These are phyloP conservation scores for Danio tinwini DNA, from an alignment of 2,797 vertebrate species.

Conservation along the genomic window DNA sequence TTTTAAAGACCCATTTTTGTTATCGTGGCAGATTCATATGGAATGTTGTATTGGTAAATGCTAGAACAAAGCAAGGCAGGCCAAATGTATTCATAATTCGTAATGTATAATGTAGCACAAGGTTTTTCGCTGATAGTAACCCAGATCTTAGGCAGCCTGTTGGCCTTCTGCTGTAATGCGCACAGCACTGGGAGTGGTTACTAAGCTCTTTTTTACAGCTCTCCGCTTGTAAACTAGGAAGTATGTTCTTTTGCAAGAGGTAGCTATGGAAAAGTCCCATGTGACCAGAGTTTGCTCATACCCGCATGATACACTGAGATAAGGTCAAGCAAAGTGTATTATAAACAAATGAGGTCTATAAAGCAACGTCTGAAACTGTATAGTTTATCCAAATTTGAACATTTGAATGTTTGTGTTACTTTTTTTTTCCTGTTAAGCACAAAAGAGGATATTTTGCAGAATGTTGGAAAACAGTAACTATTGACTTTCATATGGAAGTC, in stretches of 20 bases:
- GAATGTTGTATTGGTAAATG: background rate
- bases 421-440: too few species aligned
- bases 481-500: too few species aligned
- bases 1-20: background rate
- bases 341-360: constrained; percentile 4
- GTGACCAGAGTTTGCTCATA: constrained; percentile 22
- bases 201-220: background rate
- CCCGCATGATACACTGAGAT: constrained; percentile 1
- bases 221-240: constrained; percentile 29
- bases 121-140: background rate
- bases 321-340: constrained; percentile 22
- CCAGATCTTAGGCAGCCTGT: background rate
- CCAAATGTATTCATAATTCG: background rate
- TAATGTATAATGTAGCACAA: background rate
- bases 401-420: too few species aligned
- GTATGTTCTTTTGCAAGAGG: constrained; percentile 17
- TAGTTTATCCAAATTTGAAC: too few species aligned
- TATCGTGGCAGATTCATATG: background rate
- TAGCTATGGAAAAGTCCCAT: background rate
- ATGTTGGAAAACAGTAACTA: too few species aligned
- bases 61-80: background rate
- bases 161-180: background rate
- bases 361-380: background rate
- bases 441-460: too few species aligned
- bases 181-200: background rate